phyloP scores from a whole-genome alignment of 1,140 invertebrate genomes.

The Plodia interpunctella region DNA sequence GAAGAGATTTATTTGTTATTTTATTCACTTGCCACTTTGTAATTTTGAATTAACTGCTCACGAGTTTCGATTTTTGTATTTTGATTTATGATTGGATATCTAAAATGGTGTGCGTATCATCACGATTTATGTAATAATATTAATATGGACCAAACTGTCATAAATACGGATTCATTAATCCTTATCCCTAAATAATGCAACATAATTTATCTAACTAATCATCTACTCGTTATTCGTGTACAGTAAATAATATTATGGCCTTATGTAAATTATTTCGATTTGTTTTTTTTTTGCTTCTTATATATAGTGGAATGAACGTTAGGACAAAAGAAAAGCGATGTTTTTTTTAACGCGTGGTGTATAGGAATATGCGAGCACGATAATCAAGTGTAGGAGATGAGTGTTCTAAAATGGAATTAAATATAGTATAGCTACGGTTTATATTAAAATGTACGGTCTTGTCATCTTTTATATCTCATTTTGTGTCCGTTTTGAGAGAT shows the following conservation, averaged over 20 bases:
- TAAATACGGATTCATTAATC: constrained; percentile 70
- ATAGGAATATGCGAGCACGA: constrained; percentile 38
- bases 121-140: constrained; percentile 69
- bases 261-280: constrained; percentile 74
- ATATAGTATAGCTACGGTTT: constrained; percentile 38
- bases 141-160: constrained; percentile 75
- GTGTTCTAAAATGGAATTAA: constrained; percentile 57
- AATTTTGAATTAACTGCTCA: not conserved
- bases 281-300: constrained; percentile 60
- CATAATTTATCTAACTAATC: constrained; percentile 72
- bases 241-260: constrained; percentile 73
- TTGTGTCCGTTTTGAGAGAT: constrained; percentile 50
- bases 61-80: not conserved
- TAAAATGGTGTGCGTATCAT: constrained; percentile 45
- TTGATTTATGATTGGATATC: constrained; percentile 43
- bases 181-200: constrained; percentile 64
- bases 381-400: constrained; percentile 57
- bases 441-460: constrained; percentile 37
- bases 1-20: too few relatives aligned
- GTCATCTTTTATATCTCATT: constrained; percentile 52
- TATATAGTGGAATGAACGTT: constrained; percentile 41
- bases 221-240: constrained; percentile 73
- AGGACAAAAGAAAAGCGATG: constrained; percentile 26
- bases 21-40: not conserved
- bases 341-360: constrained; percentile 44